A percentile compares a stretch with the other conserved stretches of the same genome.
Conservation (phyloP, 2,113 vertebrate genomes). For the Leucoraja erinaceus region DNA sequence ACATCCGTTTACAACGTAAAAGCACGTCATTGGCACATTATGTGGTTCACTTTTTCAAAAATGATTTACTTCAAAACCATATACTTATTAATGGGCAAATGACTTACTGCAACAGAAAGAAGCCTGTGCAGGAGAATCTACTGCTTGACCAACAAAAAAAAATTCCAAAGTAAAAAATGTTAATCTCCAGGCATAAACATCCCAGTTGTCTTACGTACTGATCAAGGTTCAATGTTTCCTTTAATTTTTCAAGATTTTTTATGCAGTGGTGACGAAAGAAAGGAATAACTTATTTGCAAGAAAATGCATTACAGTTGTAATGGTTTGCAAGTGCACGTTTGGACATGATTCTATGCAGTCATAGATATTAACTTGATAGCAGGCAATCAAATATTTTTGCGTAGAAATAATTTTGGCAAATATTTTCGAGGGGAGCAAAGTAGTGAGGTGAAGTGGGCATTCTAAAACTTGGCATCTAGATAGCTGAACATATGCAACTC, state of each 20-base stretch:
- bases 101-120: background rate
- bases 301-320: background rate
- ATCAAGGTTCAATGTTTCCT: background rate
- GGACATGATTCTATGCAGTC: background rate
- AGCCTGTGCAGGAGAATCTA: background rate
- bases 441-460: background rate
- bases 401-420: background rate
- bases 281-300: background rate
- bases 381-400: background rate
- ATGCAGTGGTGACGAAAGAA: background rate
- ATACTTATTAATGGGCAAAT: background rate
- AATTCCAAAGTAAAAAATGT: background rate
- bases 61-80: background rate
- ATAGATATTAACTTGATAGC: background rate
- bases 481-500: background rate
- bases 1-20: background rate
- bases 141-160: background rate
- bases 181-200: background rate
- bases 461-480: background rate
- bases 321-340: background rate
- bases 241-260: background rate
- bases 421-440: background rate
- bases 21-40: background rate
- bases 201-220: background rate
- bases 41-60: background rate